A percentile compares a stretch with the other conserved stretches of the same genome.
These are phyloP conservation scores for Chironomus tepperi DNA, from an alignment of 1,140 invertebrate species.

Conservation along the genomic window DNA sequence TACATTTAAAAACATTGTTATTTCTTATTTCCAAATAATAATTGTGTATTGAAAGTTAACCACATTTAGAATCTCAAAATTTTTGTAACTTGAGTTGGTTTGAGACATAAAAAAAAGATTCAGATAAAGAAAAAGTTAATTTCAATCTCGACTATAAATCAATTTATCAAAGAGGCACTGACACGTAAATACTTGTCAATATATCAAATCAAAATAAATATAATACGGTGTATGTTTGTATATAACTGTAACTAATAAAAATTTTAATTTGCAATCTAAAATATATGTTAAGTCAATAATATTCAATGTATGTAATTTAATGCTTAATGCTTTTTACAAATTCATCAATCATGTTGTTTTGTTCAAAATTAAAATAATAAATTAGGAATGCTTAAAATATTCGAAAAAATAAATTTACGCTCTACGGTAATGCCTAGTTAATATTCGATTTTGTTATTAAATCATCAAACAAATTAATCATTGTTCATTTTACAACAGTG, in stretches of 20 bases:
- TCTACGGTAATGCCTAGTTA: too few relatives aligned
- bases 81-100: too few relatives aligned
- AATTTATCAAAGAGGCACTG: background rate
- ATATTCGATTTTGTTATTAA: background rate
- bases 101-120: too few relatives aligned
- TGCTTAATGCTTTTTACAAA: background rate
- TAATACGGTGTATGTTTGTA: background rate
- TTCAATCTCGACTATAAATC: background rate
- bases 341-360: background rate
- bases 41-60: too few relatives aligned
- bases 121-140: background rate
- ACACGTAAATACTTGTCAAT: background rate
- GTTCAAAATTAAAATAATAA: too few relatives aligned
- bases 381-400: background rate
- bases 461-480: slow-evolving; percentile 2
- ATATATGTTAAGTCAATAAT: background rate
- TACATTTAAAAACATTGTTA: too few relatives aligned
- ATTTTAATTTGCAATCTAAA: background rate
- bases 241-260: background rate
- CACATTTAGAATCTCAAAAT: too few relatives aligned
- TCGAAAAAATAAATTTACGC: background rate
- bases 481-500: background rate
- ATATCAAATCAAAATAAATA: too few relatives aligned
- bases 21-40: too few relatives aligned
- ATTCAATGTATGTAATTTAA: background rate